Percentiles rank a stretch among this genome's conserved stretches.
Conservation (phyloP, 2,888 invertebrate species). For the Thera britannica region DNA sequence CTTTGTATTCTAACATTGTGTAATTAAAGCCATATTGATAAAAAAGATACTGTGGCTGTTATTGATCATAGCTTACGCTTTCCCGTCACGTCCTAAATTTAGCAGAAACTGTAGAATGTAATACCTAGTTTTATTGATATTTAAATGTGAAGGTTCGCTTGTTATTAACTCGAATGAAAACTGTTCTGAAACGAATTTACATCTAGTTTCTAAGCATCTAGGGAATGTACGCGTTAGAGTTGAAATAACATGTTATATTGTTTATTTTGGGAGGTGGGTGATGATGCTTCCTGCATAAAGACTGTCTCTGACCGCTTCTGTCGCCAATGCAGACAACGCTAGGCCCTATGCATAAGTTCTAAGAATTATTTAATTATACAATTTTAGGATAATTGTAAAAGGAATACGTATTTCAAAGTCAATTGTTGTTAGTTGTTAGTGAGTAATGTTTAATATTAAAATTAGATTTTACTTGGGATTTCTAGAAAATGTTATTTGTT, state of each 20-base stretch:
- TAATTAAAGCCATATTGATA: background rate
- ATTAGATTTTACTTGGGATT: no score
- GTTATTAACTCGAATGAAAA: background rate
- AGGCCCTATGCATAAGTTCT: background rate
- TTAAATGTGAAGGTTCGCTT: background rate
- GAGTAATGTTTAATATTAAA: no score
- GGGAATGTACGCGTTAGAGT: background rate
- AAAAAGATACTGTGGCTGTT: background rate
- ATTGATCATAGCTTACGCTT: background rate
- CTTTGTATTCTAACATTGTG: background rate
- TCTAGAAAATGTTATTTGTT: no score
- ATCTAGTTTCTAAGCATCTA: background rate
- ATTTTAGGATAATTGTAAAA: no score
- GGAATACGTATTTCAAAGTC: no score
- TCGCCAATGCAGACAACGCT: background rate
- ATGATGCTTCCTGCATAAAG: conserved; percentile 12
- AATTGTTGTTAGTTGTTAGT: no score
- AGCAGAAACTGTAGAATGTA: no score
- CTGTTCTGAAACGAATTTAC: background rate
- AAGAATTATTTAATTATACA: background rate
- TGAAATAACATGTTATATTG: background rate
- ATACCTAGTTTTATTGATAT: no score
- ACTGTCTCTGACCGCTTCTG: conserved; percentile 5
- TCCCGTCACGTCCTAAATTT: no score
- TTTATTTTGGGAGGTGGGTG: conserved; percentile 23